These are phyloP conservation scores for Vanacampus margaritifer DNA, from an alignment of 2,113 vertebrate genomes.

Conservation along the genomic window DNA sequence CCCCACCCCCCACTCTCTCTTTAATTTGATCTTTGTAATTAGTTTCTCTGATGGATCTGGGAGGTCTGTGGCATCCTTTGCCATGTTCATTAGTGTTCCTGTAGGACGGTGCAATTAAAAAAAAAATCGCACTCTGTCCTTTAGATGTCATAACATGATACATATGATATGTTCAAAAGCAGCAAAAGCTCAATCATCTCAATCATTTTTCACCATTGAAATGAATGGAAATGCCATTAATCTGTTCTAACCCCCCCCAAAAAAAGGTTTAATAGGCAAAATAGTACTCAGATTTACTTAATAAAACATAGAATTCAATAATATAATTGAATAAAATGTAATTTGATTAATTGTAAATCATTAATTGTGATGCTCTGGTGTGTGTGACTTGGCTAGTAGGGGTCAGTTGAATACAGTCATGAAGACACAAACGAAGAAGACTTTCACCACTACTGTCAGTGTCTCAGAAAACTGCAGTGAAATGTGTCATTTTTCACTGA, in stretches of 20 bases:
- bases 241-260: too few relatives aligned
- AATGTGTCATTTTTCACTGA: neutral
- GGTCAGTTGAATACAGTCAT: neutral
- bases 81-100: conserved; percentile 70
- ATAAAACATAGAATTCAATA: too few relatives aligned
- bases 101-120: conserved; percentile 55
- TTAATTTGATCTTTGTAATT: conserved; percentile 99
- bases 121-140: conserved; percentile 43
- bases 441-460: neutral
- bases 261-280: too few relatives aligned
- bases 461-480: neutral
- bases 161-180: conserved; percentile 28
- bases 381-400: neutral
- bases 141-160: conserved; percentile 59
- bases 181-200: too few relatives aligned
- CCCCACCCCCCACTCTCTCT: conserved; percentile 77
- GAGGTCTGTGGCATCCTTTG: conserved; percentile 85
- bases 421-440: neutral
- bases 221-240: neutral
- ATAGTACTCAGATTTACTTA: too few relatives aligned
- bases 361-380: neutral
- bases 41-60: conserved; percentile 95
- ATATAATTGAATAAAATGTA: neutral
- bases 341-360: neutral
- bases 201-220: neutral